Percentiles rank a stretch among this genome's conserved stretches.
Evolutionary conservation across 2,888 invertebrate genomes (phyloP).

Genomic region (Morinoia aosen): DNA sequence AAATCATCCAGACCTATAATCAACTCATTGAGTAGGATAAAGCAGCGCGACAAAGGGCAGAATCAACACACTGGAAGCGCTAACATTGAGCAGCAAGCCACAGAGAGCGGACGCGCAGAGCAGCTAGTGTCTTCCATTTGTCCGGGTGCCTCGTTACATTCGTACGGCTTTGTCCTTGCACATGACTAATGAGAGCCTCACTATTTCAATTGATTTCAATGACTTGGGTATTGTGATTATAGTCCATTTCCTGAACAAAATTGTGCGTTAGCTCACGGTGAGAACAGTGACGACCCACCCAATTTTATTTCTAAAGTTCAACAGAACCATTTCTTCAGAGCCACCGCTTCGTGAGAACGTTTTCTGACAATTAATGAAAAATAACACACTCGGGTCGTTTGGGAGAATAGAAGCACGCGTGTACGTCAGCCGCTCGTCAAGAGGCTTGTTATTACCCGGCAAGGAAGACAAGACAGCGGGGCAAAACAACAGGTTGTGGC

Average conservation of each 20-base stretch:
- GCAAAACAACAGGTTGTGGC: not conserved
- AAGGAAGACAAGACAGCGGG: not conserved
- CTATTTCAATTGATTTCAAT: constrained; percentile 30
- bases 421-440: constrained; percentile 22
- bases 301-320: not conserved
- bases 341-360: not conserved
- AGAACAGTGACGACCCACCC: not conserved
- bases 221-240: constrained; percentile 33
- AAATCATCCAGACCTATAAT: not conserved
- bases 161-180: not conserved
- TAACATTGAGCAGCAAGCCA: not conserved
- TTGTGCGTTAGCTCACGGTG: not conserved
- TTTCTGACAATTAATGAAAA: not conserved
- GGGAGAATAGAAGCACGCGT: not conserved
- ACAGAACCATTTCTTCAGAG: not conserved
- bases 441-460: constrained; percentile 38
- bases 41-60: not conserved
- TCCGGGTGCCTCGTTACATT: not conserved
- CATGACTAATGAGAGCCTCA: not conserved
- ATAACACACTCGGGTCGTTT: not conserved
- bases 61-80: not conserved
- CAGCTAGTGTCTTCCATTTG: not conserved
- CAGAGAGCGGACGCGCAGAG: not conserved
- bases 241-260: not conserved
- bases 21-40: not conserved